These are phyloP conservation scores for Upupa epops DNA, from an alignment of 2,113 vertebrate species.

Conservation along the genomic window DNA sequence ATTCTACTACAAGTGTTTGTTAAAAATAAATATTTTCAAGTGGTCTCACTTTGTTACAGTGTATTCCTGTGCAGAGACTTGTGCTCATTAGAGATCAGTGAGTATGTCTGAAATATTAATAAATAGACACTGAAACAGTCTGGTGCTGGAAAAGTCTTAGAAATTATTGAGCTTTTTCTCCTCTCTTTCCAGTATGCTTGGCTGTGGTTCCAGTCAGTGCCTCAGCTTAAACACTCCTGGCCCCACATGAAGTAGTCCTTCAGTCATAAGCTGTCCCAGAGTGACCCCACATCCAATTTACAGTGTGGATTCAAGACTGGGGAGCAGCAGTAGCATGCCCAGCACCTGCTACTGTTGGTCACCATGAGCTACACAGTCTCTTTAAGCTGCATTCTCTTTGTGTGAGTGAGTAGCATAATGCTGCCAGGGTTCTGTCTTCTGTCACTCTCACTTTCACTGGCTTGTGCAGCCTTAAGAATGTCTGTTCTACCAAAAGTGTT, in stretches of 20 bases:
- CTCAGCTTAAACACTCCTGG: not conserved
- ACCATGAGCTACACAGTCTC: rapidly evolving
- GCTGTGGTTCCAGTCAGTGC: not conserved
- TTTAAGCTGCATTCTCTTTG: not conserved
- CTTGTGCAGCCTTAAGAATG: not conserved
- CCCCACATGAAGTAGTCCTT: not conserved
- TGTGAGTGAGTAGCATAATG: not conserved
- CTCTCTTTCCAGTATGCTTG: not conserved
- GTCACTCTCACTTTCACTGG: not conserved
- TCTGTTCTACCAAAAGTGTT: not conserved
- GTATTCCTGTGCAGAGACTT: not conserved
- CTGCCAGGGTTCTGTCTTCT: rapidly evolving
- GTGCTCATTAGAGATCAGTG: not conserved
- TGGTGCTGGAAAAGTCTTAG: not conserved
- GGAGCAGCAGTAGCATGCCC: not conserved
- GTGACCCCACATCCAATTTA: not conserved
- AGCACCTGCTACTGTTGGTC: rapidly evolving
- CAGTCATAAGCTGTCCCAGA: not conserved
- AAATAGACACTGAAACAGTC: not conserved
- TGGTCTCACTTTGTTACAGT: not conserved
- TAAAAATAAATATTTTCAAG: not conserved
- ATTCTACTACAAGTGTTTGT: not conserved
- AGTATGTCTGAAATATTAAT: not conserved
- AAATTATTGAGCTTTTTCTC: not conserved
- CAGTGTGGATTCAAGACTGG: not conserved